Percentiles rank a stretch among this genome's conserved stretches.
Conservation (phyloP, 1,140 invertebrate species). For the Hycleus phaleratus region DNA sequence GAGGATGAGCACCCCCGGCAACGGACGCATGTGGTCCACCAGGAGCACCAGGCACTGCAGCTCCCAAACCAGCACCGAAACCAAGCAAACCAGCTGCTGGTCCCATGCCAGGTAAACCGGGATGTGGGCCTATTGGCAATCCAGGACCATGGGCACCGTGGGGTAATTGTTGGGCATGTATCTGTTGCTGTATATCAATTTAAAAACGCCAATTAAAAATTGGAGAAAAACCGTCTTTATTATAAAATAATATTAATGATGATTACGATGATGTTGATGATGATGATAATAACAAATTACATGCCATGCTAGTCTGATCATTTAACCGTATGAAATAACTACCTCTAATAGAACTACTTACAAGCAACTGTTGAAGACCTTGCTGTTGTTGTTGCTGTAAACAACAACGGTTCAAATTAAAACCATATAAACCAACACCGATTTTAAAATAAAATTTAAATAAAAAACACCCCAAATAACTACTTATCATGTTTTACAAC, state of each 20-base stretch:
- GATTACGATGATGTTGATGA: no score
- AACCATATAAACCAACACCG: constrained; percentile 27
- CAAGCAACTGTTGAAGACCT: constrained; percentile 63
- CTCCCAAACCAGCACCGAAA: constrained; percentile 44
- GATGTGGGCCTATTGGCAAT: constrained; percentile 61
- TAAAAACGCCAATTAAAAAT: background rate
- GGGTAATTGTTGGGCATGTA: constrained; percentile 83
- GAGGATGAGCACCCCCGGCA: constrained; percentile 47
- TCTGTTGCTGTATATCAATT: constrained; percentile 57
- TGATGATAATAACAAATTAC: no score
- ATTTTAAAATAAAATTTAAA: constrained; percentile 5
- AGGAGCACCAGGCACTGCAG: constrained; percentile 40
- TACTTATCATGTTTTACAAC: no score
- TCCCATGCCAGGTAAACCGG: constrained; percentile 51
- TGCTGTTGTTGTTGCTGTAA: constrained; percentile 68
- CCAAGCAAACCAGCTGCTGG: constrained; percentile 36
- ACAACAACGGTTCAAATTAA: constrained; percentile 40
- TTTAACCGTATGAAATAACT: background rate
- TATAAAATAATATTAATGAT: no score
- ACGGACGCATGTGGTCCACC: constrained; percentile 42
- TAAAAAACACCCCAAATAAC: constrained; percentile 1
- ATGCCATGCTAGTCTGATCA: no score
- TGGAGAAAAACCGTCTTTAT: no score
- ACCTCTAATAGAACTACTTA: constrained; percentile 37
- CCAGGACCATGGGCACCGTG: constrained; percentile 61